These are phyloP conservation scores for Pampus argenteus DNA, from an alignment of 2,797 vertebrate species.

Conservation along the genomic window DNA sequence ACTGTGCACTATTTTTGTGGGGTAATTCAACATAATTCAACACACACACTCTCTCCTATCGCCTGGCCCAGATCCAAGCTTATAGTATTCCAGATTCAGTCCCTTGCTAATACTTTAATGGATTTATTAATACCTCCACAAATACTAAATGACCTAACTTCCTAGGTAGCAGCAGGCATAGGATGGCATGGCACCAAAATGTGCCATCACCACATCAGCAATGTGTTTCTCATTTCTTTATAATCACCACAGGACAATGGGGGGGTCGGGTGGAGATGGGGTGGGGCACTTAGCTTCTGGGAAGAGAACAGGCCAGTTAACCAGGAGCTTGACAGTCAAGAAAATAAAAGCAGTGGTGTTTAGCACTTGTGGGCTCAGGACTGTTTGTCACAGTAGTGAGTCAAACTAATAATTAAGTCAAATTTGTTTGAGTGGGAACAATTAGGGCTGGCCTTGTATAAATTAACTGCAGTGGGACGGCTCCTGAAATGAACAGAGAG, in stretches of 20 bases:
- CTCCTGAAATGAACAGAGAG: neutral
- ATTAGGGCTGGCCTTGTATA: slow-evolving; percentile 10
- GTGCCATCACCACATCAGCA: slow-evolving; percentile 49
- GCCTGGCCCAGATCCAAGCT: slow-evolving; percentile 41
- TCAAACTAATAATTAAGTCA: slow-evolving; percentile 29
- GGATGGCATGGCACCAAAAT: slow-evolving; percentile 56
- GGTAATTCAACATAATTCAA: slow-evolving; percentile 40
- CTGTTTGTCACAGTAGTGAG: slow-evolving; percentile 24
- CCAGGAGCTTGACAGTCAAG: slow-evolving; percentile 33
- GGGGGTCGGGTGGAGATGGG: no score
- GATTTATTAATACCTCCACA: slow-evolving; percentile 73
- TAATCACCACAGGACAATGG: slow-evolving; percentile 30
- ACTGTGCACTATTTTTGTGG: slow-evolving; percentile 50
- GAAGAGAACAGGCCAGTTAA: slow-evolving; percentile 50
- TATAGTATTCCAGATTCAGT: slow-evolving; percentile 52
- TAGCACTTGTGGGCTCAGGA: slow-evolving; percentile 6
- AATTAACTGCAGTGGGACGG: neutral
- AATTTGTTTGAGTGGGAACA: slow-evolving; percentile 33
- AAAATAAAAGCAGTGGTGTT: slow-evolving; percentile 49
- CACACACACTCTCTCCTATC: slow-evolving; percentile 31
- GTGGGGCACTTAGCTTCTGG: slow-evolving; percentile 46
- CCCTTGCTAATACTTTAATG: slow-evolving; percentile 66
- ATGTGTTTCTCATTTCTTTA: slow-evolving; percentile 54
- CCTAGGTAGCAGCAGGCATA: slow-evolving; percentile 50
- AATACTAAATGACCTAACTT: slow-evolving; percentile 63